A percentile compares a stretch with the other conserved stretches of the same genome.
phyloP scores from a whole-genome alignment of 1,140 invertebrate species.

The Drosophila teissieri region DNA sequence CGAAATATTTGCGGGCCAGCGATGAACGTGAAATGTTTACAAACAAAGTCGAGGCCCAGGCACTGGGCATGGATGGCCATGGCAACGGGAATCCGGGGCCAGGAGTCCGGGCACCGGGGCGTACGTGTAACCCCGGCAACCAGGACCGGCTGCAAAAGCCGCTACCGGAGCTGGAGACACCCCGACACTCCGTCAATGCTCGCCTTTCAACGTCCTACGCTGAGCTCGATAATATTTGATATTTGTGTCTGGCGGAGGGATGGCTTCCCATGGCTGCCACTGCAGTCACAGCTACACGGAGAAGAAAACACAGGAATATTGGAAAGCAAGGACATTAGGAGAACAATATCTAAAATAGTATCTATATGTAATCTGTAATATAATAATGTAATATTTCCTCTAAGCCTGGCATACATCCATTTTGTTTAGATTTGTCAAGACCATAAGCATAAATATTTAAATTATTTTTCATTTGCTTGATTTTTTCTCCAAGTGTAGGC shows the following conservation, averaged over 20 bases:
- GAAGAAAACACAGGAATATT: not conserved
- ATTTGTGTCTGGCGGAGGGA: conserved; percentile 47
- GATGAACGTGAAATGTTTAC: conserved; percentile 81
- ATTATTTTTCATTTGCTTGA: not conserved
- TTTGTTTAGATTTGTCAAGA: no score
- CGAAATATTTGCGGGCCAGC: conserved; percentile 56
- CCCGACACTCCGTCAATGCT: conserved; percentile 65
- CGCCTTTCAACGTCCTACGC: conserved; percentile 41
- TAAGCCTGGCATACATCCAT: no score
- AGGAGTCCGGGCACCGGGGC: conserved; percentile 22
- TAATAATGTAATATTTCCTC: no score
- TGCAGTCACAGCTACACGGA: conserved; percentile 12
- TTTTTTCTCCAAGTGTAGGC: not conserved
- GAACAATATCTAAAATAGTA: no score
- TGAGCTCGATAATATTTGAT: conserved; percentile 77
- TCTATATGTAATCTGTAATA: no score
- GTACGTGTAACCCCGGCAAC: conserved; percentile 45
- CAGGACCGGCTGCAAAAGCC: conserved; percentile 55
- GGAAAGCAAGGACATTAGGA: not conserved
- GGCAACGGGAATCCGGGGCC: conserved; percentile 40
- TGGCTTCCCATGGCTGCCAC: conserved; percentile 19
- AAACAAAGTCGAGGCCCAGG: conserved; percentile 68
- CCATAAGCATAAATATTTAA: no score
- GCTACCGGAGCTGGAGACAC: conserved; percentile 50
- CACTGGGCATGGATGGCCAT: conserved; percentile 13